A percentile compares a stretch with the other conserved stretches of the same genome.
Evolutionary conservation across 2,888 invertebrate species (phyloP).

Genomic region (Drosophila robusta): DNA sequence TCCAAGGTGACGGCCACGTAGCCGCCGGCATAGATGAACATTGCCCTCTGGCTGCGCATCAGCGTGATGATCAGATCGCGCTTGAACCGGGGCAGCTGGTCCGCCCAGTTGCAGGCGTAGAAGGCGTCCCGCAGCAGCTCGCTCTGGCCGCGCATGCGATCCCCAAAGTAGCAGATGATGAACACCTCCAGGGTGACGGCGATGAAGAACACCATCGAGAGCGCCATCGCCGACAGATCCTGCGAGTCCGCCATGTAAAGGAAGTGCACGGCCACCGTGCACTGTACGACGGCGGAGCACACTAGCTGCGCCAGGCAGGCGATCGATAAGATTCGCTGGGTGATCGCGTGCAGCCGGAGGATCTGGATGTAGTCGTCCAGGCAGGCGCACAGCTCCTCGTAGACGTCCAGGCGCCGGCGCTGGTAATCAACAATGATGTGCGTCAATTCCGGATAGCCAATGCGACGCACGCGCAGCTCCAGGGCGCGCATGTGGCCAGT

Average conservation of each 20-base stretch:
- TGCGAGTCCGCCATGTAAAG: constrained; percentile 83
- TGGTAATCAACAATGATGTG: neutral
- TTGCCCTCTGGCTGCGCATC: constrained; percentile 86
- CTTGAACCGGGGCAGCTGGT: constrained; percentile 85
- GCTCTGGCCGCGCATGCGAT: constrained; percentile 86
- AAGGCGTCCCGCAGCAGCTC: constrained; percentile 85
- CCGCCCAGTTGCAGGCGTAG: constrained; percentile 87
- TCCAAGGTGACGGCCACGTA: constrained; percentile 86
- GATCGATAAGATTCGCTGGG: constrained; percentile 86
- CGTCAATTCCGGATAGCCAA: constrained; percentile 48
- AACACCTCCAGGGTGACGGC: constrained; percentile 86
- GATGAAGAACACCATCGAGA: constrained; percentile 83
- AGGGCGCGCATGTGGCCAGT: constrained; percentile 79
- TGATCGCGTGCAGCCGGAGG: constrained; percentile 84
- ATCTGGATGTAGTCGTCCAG: constrained; percentile 78
- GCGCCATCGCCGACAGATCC: constrained; percentile 69
- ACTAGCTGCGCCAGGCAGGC: constrained; percentile 86
- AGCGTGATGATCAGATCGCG: constrained; percentile 86
- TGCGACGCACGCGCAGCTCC: constrained; percentile 70
- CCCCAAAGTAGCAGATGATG: constrained; percentile 87
- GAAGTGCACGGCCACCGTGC: constrained; percentile 85
- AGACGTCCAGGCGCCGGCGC: constrained; percentile 12
- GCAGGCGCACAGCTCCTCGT: constrained; percentile 65
- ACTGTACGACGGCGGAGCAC: constrained; percentile 85
- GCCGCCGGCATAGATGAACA: constrained; percentile 86